Evolutionary conservation across 30 jellyfish, hydroid and myxozoan genomes (phyloP).

Genomic region (Turritopsis rubra): DNA sequence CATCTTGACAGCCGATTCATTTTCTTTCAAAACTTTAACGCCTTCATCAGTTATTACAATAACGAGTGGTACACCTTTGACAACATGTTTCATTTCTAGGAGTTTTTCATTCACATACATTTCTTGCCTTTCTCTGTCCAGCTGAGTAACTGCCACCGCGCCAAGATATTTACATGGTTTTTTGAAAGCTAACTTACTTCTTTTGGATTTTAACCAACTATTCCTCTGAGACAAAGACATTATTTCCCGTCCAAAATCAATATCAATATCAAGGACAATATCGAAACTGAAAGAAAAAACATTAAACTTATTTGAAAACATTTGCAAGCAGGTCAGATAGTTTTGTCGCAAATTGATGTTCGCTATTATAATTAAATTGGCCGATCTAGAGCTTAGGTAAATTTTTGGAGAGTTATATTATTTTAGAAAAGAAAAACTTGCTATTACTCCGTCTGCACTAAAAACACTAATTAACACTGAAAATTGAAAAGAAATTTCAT

Average conservation of each 20-base stretch:
- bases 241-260: background rate
- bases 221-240: background rate
- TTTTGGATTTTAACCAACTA: background rate
- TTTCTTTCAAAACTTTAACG: conserved; percentile 56
- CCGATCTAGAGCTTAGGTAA: too few species aligned
- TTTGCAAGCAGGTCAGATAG: too few species aligned
- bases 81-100: conserved; percentile 64
- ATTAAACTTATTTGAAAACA: background rate
- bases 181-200: background rate
- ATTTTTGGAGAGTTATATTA: too few species aligned
- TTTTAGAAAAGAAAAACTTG: too few species aligned
- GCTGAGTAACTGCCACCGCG: conserved; percentile 61
- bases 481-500: too few species aligned
- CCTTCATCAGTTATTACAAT: conserved; percentile 61
- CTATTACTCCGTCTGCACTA: too few species aligned
- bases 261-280: background rate
- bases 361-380: too few species aligned
- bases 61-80: conserved; percentile 66
- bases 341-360: too few species aligned
- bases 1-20: conserved; percentile 74
- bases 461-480: too few species aligned
- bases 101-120: conserved; percentile 57
- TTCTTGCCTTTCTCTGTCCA: conserved; percentile 51
- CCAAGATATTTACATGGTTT: conserved; percentile 67
- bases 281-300: background rate